Conservation (phyloP, 1,140 invertebrate species). For the Euura saliciscinereae region DNA sequence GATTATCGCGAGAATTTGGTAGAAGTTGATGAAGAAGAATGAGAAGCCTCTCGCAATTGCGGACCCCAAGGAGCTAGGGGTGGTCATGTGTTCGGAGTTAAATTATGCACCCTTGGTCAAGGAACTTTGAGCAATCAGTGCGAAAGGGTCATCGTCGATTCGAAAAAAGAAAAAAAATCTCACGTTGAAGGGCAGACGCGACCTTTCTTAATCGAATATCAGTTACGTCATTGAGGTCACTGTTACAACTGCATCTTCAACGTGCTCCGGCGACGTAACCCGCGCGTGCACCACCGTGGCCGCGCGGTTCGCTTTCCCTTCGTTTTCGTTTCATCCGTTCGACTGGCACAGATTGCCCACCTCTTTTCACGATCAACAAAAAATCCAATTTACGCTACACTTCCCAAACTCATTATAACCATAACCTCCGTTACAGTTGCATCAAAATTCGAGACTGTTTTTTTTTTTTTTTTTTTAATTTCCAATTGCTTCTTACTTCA, state of each 20-base stretch:
- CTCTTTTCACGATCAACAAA: too few relatives aligned
- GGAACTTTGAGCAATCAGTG: background rate
- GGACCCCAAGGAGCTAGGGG: background rate
- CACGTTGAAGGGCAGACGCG: background rate
- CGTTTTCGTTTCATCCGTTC: too few relatives aligned
- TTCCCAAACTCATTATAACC: too few relatives aligned
- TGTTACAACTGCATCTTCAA: background rate
- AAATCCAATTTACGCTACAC: too few relatives aligned
- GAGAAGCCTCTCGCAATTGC: too few relatives aligned
- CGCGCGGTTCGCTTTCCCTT: background rate
- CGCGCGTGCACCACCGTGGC: background rate
- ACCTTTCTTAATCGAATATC: conserved; percentile 7
- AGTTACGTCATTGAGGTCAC: conserved; percentile 2
- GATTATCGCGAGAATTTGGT: too few relatives aligned
- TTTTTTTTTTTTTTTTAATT: too few relatives aligned
- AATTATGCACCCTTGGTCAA: background rate
- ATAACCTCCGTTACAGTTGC: too few relatives aligned
- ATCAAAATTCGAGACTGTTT: too few relatives aligned
- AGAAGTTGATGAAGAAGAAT: too few relatives aligned
- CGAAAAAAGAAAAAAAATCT: background rate
- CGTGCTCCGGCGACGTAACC: background rate
- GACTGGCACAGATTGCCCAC: too few relatives aligned
- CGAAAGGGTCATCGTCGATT: background rate
- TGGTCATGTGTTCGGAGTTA: background rate
- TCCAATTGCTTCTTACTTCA: too few relatives aligned